Base-by-base conservation (phyloP, 2,888 invertebrate species). In the Achlya flavicornis region DNA sequence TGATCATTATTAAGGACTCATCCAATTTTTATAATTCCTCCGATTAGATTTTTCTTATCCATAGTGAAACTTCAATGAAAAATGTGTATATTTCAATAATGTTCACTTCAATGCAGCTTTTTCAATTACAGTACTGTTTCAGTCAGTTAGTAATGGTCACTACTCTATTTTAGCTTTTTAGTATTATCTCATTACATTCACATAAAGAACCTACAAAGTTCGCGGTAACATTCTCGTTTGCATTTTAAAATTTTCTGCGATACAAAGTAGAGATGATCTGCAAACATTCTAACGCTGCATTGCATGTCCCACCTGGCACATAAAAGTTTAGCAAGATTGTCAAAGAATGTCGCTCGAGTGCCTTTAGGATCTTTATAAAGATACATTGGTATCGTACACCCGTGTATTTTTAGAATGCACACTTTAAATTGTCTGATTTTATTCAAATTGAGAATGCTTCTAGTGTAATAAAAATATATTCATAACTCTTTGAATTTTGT, bases 301-400 rank as follows among this genome's bases (percentile, higher is more conserved):
- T 59, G 59, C 59, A 38, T 59, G 59, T 38, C 38, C 16, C 43
- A 53, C 35, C 38, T 58, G 46, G 46, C 58, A 63, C 33, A 63
- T 63, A 59, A 68, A 68, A 66, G 61, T 48, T 59, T 58, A 46
- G 64, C 68, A 68, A 68, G 66, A 64, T 64, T 68, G 68, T 68
- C 61, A 60, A 63, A 63, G 61, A 62, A 66, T 68, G 57, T 46
- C 19, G 41, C 16, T 60, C 14, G 38, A 41, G 43, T 60, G 14
- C 58, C 60, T 60, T 43, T 26, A 19, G 26, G 19, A 26, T 7
- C 43, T 60, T 26, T 60, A 43, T 43, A 41, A 33, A 60, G 43
- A 60, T 53, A 53, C 19, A 53, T 53, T 53, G 53, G 53, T 53
- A 53, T 19, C 53, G 53, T 19, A 53, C 16, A 19, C 16, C 53